Conservation (phyloP, 2,888 invertebrate genomes). For the Endomychus coccineus region DNA sequence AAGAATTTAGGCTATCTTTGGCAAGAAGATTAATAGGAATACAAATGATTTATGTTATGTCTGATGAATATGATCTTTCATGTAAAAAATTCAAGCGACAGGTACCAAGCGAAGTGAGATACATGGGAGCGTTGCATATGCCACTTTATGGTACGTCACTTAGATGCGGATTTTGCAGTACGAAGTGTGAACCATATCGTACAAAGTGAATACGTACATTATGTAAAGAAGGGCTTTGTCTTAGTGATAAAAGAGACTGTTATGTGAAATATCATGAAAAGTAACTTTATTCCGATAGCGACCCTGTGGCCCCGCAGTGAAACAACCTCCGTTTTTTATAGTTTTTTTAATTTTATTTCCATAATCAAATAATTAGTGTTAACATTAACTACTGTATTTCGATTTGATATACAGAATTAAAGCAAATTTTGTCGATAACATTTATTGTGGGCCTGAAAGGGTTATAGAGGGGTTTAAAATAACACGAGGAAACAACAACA, state of each 20-base stretch:
- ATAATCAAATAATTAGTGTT: not conserved
- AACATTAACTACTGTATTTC: constrained; percentile 1
- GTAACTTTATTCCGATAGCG: no score
- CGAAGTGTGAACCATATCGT: constrained; percentile 4
- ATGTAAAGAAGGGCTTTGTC: constrained; percentile 3
- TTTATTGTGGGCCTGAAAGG: no score
- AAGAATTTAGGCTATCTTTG: constrained; percentile 7
- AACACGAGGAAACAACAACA: no score
- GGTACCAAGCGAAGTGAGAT: constrained; percentile 1
- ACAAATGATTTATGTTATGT: no score
- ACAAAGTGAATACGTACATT: constrained; percentile 6
- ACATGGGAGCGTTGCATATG: constrained; percentile 2
- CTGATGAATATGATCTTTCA: no score
- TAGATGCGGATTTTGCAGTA: constrained; percentile 2
- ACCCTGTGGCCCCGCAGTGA: constrained; percentile 1
- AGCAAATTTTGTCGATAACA: constrained; percentile 1
- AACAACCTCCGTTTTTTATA: not conserved
- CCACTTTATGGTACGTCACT: constrained; percentile 5
- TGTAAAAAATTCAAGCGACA: constrained; percentile 5
- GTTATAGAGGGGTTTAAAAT: no score
- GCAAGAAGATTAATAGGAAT: constrained; percentile 7
- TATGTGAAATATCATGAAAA: no score
- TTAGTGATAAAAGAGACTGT: constrained; percentile 5
- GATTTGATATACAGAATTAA: not conserved
- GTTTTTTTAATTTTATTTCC: constrained; percentile 1